A percentile compares a stretch with the other conserved stretches of the same genome.
Conservation (phyloP, 2,888 invertebrate species). For the Harpalus rufipes region DNA sequence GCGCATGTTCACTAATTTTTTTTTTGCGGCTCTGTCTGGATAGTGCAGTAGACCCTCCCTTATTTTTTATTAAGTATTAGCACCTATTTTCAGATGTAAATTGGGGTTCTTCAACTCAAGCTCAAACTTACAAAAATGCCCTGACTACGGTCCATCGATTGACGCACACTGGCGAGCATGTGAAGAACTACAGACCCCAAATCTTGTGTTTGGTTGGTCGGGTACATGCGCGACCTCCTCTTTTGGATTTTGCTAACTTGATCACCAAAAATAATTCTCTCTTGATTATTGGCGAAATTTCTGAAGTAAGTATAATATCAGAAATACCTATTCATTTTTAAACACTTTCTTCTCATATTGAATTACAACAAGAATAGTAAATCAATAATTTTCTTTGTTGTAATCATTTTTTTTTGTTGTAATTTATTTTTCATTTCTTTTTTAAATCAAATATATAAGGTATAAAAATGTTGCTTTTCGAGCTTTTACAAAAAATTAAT, state of each 20-base stretch:
- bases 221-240: constrained; percentile 90
- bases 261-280: constrained; percentile 95
- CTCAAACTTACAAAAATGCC: constrained; percentile 96
- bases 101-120: constrained; percentile 98
- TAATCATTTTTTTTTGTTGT: too few relatives aligned
- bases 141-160: constrained; percentile 89
- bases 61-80: too few relatives aligned
- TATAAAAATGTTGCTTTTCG: too few relatives aligned
- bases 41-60: too few relatives aligned
- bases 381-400: too few relatives aligned
- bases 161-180: constrained; percentile 94
- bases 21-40: too few relatives aligned
- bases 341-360: background rate
- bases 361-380: too few relatives aligned
- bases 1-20: too few relatives aligned
- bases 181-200: constrained; percentile 98
- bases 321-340: background rate
- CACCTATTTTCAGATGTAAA: constrained; percentile 85
- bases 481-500: too few relatives aligned
- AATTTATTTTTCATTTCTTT: too few relatives aligned
- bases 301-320: constrained; percentile 80
- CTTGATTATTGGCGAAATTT: constrained; percentile 93
- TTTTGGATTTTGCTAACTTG: constrained; percentile 93
- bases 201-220: constrained; percentile 91
- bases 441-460: too few relatives aligned